Evolutionary conservation across 2,797 vertebrate species (phyloP).

Genomic region (Apogon talboti): DNA sequence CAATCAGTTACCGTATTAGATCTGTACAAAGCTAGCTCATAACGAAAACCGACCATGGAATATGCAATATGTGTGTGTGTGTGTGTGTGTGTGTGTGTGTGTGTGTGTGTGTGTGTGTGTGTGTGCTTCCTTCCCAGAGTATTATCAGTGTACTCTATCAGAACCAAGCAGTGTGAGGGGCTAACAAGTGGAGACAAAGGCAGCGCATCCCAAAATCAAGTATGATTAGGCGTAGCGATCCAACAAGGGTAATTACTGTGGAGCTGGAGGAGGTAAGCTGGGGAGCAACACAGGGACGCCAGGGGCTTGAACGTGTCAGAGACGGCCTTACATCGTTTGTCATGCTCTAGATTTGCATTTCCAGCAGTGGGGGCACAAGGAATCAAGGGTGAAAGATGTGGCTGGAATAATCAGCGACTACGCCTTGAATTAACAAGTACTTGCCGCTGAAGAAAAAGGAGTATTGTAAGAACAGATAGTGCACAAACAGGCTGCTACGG

Average conservation of each 20-base stretch:
- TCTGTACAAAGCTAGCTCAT: slow-evolving; percentile 59
- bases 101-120: slow-evolving; percentile 37
- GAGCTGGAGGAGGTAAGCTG: slow-evolving; percentile 72
- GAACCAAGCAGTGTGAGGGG: slow-evolving; percentile 67
- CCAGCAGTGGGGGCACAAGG: slow-evolving; percentile 59
- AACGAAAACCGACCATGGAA: slow-evolving; percentile 57
- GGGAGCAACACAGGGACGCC: slow-evolving; percentile 59
- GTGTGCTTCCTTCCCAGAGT: slow-evolving; percentile 44
- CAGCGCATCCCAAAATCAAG: slow-evolving; percentile 83
- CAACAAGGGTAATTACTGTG: slow-evolving; percentile 82
- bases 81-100: slow-evolving; percentile 22
- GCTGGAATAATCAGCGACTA: slow-evolving; percentile 68
- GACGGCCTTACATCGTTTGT: slow-evolving; percentile 73
- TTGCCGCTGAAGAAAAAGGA: slow-evolving; percentile 11
- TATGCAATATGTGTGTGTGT: slow-evolving; percentile 49
- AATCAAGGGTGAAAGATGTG: slow-evolving; percentile 71
- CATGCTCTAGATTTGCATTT: slow-evolving; percentile 78
- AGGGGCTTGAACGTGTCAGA: slow-evolving; percentile 72
- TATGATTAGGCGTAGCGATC: slow-evolving; percentile 83
- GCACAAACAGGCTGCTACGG: background rate
- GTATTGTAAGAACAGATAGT: background rate
- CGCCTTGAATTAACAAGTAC: slow-evolving; percentile 64
- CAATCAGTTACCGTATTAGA: slow-evolving; percentile 71
- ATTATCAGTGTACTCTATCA: slow-evolving; percentile 79
- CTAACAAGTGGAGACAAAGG: slow-evolving; percentile 83